phyloP scores from a whole-genome alignment of 2,113 vertebrate species.

The Ifrita kowaldi region DNA sequence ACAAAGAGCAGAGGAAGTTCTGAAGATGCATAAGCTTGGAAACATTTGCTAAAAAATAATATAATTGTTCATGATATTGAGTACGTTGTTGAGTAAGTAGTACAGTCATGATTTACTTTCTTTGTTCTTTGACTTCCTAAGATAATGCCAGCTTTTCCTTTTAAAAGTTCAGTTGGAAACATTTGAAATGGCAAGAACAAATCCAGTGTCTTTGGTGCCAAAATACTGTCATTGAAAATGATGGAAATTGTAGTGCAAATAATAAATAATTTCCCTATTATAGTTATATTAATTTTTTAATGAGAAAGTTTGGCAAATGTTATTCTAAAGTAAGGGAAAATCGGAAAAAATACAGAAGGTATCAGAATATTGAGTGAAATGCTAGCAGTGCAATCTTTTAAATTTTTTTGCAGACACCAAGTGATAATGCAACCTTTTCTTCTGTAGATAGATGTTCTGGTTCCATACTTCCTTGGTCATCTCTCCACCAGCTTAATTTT shows the following conservation, averaged over 20 bases:
- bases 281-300: background rate
- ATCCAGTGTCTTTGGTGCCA: background rate
- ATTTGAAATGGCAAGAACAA: slow-evolving; percentile 37
- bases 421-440: background rate
- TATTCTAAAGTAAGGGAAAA: background rate
- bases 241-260: background rate
- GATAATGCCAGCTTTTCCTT: slow-evolving; percentile 10
- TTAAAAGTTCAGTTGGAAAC: slow-evolving; percentile 28
- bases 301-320: background rate
- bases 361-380: background rate
- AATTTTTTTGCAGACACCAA: background rate
- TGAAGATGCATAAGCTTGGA: background rate
- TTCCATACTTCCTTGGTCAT: background rate
- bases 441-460: background rate
- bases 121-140: slow-evolving; percentile 36
- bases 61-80: background rate
- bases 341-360: background rate
- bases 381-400: background rate
- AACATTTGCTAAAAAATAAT: slow-evolving; percentile 18
- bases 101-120: background rate
- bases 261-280: background rate
- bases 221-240: background rate
- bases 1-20: slow-evolving; percentile 41
- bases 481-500: background rate
- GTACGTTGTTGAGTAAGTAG: background rate